Evolutionary conservation across 2,888 invertebrate species (phyloP).

Genomic region (Mechanitis messenoides): DNA sequence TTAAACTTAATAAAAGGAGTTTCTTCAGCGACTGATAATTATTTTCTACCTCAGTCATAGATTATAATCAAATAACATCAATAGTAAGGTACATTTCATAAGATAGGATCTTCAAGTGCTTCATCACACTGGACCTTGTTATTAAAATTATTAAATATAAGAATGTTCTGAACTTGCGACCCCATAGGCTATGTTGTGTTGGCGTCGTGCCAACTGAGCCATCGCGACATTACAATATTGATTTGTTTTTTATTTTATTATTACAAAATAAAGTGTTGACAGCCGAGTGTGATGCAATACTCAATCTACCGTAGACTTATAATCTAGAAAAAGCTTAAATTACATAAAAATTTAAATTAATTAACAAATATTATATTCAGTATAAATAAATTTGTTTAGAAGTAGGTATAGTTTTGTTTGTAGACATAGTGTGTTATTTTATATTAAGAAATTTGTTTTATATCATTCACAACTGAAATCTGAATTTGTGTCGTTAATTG

Average conservation of each 20-base stretch:
- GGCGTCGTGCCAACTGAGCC: too few species aligned
- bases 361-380: background rate
- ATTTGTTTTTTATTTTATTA: too few species aligned
- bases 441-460: too few species aligned
- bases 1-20: too few species aligned
- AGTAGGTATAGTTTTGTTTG: background rate
- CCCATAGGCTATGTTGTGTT: slow-evolving; percentile 3
- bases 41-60: slow-evolving; percentile 18
- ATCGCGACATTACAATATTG: too few species aligned
- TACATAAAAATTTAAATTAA: slow-evolving; percentile 11
- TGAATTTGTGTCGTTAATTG: too few species aligned
- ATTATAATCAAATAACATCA: slow-evolving; percentile 21
- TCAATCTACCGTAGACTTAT: slow-evolving; percentile 17
- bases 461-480: too few species aligned
- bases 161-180: background rate
- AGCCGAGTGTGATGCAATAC: slow-evolving; percentile 3
- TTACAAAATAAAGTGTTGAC: too few species aligned
- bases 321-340: slow-evolving; percentile 23
- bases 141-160: slow-evolving; percentile 1
- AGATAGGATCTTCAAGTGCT: slow-evolving; percentile 22
- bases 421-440: background rate
- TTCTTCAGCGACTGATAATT: slow-evolving; percentile 1
- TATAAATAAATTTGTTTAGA: background rate
- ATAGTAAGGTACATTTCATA: slow-evolving; percentile 26
- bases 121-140: slow-evolving; percentile 12